These are phyloP conservation scores for Aix galericulata DNA, from an alignment of 2,113 vertebrate genomes.

Conservation along the genomic window DNA sequence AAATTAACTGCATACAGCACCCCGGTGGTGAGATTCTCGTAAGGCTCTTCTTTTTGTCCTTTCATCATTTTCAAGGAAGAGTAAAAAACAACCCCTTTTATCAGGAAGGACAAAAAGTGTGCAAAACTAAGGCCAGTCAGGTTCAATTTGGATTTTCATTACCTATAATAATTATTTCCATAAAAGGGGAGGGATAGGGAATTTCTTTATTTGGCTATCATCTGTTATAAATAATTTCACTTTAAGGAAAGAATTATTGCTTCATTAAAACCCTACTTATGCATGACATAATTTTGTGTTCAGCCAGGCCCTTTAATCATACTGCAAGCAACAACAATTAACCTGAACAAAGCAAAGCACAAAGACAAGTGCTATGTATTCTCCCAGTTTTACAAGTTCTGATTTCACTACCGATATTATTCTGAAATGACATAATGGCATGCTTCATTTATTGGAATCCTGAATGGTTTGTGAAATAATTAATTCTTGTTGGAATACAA, in stretches of 20 bases:
- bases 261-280: neutral
- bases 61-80: neutral
- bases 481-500: neutral
- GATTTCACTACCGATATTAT: neutral
- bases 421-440: slow-evolving; percentile 9
- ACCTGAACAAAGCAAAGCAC: slow-evolving; percentile 21
- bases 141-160: neutral
- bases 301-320: neutral
- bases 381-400: neutral
- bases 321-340: neutral
- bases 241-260: neutral
- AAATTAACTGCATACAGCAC: neutral
- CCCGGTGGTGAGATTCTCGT: neutral
- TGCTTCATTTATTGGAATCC: neutral
- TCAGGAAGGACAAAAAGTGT: neutral
- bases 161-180: neutral
- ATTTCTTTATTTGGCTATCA: neutral
- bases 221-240: neutral
- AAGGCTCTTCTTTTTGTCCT: neutral
- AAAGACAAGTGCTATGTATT: neutral
- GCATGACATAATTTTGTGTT: neutral
- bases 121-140: neutral
- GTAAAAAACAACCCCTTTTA: neutral
- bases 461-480: neutral
- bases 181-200: neutral